phyloP scores from a whole-genome alignment of 2,888 invertebrate genomes.

The Zaprionus bogoriensis region DNA sequence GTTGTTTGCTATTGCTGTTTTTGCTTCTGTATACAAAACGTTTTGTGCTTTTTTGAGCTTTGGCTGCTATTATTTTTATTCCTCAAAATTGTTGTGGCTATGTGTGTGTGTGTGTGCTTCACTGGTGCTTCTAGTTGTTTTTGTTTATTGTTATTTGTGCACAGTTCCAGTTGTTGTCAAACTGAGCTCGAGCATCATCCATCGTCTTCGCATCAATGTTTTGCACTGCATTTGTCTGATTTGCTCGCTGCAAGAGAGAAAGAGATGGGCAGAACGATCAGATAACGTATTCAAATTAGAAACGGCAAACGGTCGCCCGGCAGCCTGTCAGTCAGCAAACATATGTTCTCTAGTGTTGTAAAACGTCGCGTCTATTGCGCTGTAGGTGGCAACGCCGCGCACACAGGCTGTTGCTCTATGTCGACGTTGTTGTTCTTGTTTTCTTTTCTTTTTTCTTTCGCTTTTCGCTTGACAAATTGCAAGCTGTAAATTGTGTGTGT shows the following conservation, averaged over 20 bases:
- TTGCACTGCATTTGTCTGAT: slow-evolving; percentile 58
- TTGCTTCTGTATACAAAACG: slow-evolving; percentile 1
- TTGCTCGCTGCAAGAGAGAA: slow-evolving; percentile 21
- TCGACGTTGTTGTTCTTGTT: not conserved
- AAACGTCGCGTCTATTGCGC: slow-evolving; percentile 9
- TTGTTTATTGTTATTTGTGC: slow-evolving; percentile 53
- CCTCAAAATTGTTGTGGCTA: slow-evolving; percentile 83
- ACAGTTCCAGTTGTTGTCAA: slow-evolving; percentile 28
- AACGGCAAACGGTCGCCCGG: slow-evolving; percentile 19
- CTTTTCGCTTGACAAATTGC: not conserved
- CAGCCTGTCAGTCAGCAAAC: too few relatives aligned
- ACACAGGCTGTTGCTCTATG: not conserved
- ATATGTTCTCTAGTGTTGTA: slow-evolving; percentile 40
- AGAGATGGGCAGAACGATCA: not conserved
- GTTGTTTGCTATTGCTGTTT: not conserved
- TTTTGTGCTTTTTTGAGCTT: slow-evolving; percentile 3
- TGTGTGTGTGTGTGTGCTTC: slow-evolving; percentile 38
- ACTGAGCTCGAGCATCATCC: slow-evolving; percentile 49
- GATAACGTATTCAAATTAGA: slow-evolving; percentile 30
- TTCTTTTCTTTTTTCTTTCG: not conserved
- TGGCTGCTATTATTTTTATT: not conserved
- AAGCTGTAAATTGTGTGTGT: not conserved
- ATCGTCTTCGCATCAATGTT: slow-evolving; percentile 45
- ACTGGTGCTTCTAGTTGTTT: slow-evolving; percentile 33
- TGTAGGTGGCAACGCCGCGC: slow-evolving; percentile 40